A percentile compares a stretch with the other conserved stretches of the same genome.
Conservation (phyloP, 2,113 vertebrate genomes). For the Chelonoidis abingdonii region DNA sequence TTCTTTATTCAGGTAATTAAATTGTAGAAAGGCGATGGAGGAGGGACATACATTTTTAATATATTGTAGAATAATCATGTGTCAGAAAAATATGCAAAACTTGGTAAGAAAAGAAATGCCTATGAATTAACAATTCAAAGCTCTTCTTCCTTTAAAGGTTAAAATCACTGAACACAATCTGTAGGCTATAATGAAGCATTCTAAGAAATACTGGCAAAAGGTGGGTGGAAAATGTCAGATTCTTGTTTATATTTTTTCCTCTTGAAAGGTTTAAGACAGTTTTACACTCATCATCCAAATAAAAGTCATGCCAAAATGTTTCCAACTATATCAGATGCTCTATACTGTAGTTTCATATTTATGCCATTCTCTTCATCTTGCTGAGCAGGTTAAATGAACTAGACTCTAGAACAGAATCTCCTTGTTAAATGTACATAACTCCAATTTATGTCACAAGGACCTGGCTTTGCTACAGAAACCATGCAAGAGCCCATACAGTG, state of each 20-base stretch:
- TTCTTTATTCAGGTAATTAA: conserved; percentile 69
- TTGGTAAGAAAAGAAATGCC: conserved; percentile 32
- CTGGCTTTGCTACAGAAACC: neutral
- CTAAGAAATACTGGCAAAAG: conserved; percentile 5
- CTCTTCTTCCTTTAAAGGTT: conserved; percentile 21
- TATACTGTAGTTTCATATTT: neutral
- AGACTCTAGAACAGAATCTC: neutral
- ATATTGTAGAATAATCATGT: conserved; percentile 37
- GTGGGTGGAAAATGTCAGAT: neutral
- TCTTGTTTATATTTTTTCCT: neutral
- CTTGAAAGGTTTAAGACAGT: neutral
- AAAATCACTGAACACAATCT: conserved; percentile 3
- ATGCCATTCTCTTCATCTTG: neutral
- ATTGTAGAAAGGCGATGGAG: conserved; percentile 51
- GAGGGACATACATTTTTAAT: conserved; percentile 50
- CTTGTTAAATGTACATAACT: neutral
- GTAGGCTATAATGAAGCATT: neutral
- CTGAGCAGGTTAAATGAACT: neutral
- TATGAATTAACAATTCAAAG: conserved; percentile 7
- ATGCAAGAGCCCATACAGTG: neutral
- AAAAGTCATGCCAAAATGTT: neutral
- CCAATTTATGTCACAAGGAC: neutral
- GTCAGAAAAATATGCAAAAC: conserved; percentile 27
- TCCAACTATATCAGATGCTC: neutral
- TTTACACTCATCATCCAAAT: neutral